Evolutionary conservation across 2,113 vertebrate genomes (phyloP).

Genomic region (Phocoena phocoena): DNA sequence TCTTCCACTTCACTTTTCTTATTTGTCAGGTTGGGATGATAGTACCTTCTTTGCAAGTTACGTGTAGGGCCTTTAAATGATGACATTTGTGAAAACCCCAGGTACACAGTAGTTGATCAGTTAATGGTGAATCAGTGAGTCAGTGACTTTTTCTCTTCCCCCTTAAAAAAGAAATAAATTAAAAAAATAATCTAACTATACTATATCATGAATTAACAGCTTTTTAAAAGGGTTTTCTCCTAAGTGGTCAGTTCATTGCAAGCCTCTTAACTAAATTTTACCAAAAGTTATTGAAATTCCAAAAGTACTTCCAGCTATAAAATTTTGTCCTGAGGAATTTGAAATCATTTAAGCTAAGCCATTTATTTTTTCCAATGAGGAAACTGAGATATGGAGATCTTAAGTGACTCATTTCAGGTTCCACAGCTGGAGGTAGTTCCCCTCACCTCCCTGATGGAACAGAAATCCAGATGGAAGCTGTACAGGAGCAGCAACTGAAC

Average conservation of each 20-base stretch:
- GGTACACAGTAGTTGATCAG: neutral
- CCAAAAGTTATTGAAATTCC: neutral
- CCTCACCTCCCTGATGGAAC: neutral
- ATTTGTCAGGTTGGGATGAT: neutral
- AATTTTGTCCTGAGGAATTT: conserved; percentile 21
- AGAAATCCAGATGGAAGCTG: neutral
- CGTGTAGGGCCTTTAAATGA: neutral
- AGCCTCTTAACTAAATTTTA: conserved; percentile 31
- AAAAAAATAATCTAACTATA: neutral
- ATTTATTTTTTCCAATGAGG: conserved; percentile 19
- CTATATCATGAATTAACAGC: neutral
- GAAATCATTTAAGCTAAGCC: conserved; percentile 9
- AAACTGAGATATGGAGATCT: neutral
- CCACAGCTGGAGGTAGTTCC: neutral
- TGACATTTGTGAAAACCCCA: neutral
- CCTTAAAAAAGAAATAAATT: neutral
- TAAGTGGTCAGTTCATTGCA: neutral
- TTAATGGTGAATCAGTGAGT: neutral
- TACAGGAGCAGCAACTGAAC: neutral
- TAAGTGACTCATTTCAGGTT: neutral
- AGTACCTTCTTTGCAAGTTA: neutral
- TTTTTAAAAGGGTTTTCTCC: neutral
- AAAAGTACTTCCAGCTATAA: neutral
- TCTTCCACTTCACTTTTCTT: neutral
- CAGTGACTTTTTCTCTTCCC: neutral